Evolutionary conservation across 2,888 invertebrate genomes (phyloP), one percentile per base, ranked within the genome.

Genomic region (Lissonota sp.): DNA sequence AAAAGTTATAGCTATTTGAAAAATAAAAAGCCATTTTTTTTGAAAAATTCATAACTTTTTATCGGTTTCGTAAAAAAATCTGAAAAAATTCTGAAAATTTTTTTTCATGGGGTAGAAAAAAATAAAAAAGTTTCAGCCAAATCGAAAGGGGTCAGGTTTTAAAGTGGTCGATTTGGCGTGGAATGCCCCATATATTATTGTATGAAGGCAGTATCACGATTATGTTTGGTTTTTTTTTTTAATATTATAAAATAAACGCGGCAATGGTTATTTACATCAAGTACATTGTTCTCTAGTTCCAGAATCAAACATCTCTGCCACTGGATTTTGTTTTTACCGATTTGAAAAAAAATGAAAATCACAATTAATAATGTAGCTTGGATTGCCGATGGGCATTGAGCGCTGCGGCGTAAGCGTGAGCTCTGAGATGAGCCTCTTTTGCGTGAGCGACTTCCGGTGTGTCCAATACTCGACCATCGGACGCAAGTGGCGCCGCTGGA

Each of bases 381-480:
- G 76, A 51, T 26, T 83, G 75, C 12, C 83, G 85, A 5, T 85
- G 87, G n/a, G 85, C 80, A 2, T 86, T 78, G n/a, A 88, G 60
- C 4, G 85, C 83, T 0, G 84, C 55, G 0, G 90, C 89, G 8
- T 87, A 85, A 14, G 87, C 86, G 67, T 71, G 84, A 44, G 85
- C 86, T 14, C 79, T 82, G 53, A 86, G 83, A 80, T 88, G 87
- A 16, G 85, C 84, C 8, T 83, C 86, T 67, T 86, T 88, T 44
- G 88, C 88, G 39, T 85, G 80, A 16, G 85, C 84, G 14, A 89
- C 87, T 83, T 89, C 89, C 57, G 87, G 88, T 16, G 88, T 88
- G 79, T 89, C 89, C 6, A 84, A 70, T 8, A 86, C 85, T 6
- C 82, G 84, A 39, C 85, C 85, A 16, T 85, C 86, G n/a, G 85